Conservation (phyloP, 2,888 invertebrate species). For the Sinelater perroti region DNA sequence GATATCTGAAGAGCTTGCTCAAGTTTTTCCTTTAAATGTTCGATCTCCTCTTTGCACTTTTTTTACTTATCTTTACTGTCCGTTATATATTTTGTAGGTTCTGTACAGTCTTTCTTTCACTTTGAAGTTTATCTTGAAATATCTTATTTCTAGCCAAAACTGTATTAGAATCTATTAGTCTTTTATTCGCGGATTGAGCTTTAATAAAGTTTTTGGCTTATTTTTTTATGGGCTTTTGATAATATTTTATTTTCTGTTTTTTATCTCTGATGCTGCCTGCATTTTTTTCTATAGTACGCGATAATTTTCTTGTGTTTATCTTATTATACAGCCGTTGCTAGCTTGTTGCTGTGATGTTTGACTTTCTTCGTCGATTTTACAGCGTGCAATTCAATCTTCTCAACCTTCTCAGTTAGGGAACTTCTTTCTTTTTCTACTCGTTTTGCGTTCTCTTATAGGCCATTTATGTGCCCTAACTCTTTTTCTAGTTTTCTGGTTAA, state of each 20-base stretch:
- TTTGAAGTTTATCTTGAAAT: conserved; percentile 8
- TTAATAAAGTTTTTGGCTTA: conserved; percentile 29
- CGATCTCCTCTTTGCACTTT: conserved; percentile 15
- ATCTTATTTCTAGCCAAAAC: conserved; percentile 16
- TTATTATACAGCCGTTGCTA: conserved; percentile 17
- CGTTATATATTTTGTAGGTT: conserved; percentile 8
- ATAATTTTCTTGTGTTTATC: conserved; percentile 34
- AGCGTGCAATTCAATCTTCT: conserved; percentile 20
- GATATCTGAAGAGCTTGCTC: conserved; percentile 8
- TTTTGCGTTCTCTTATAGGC: conserved; percentile 13
- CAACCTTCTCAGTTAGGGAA: conserved; percentile 14
- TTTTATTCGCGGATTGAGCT: conserved; percentile 35
- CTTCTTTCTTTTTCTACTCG: conserved; percentile 24
- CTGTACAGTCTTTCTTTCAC: conserved; percentile 5
- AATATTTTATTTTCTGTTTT: conserved; percentile 30
- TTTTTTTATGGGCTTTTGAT: conserved; percentile 23
- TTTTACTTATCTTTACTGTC: conserved; percentile 12
- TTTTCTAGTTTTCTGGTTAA: conserved; percentile 29
- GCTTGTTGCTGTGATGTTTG: not conserved
- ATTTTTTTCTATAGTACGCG: conserved; percentile 29
- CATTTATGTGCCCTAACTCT: conserved; percentile 13
- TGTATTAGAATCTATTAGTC: conserved; percentile 17
- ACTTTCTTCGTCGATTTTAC: conserved; percentile 16
- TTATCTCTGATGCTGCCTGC: conserved; percentile 31
- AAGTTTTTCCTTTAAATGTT: conserved; percentile 12